Evolutionary conservation across 2,888 invertebrate species (phyloP).

Genomic region (Stomorhina lunata): DNA sequence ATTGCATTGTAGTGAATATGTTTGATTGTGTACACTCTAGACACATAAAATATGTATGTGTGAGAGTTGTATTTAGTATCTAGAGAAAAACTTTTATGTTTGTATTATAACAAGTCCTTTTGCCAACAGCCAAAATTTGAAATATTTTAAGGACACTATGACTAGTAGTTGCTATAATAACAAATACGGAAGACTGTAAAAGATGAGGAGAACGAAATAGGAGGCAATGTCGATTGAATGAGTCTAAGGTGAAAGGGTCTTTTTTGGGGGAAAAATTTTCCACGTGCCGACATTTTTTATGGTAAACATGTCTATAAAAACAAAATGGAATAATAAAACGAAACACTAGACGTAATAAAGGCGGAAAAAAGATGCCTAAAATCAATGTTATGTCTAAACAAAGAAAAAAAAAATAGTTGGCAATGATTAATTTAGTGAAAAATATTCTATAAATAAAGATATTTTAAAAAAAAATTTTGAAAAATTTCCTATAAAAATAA

Average conservation of each 20-base stretch:
- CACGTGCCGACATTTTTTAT: constrained; percentile 57
- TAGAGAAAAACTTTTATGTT: neutral
- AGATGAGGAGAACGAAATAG: neutral
- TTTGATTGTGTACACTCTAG: neutral
- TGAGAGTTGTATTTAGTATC: neutral
- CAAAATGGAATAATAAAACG: constrained; percentile 14
- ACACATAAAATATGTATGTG: neutral
- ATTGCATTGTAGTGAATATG: neutral
- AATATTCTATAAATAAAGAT: no score
- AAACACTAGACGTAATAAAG: neutral
- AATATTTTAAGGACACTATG: constrained; percentile 46
- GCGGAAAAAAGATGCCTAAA: neutral
- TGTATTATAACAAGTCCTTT: constrained; percentile 35
- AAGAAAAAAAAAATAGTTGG: no score
- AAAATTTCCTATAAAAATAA: no score
- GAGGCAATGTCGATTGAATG: neutral
- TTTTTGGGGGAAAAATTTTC: constrained; percentile 54
- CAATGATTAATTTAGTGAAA: no score
- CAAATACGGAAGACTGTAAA: neutral
- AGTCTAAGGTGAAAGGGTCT: constrained; percentile 14
- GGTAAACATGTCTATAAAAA: constrained; percentile 50
- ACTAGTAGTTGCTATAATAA: neutral
- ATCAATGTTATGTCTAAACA: no score
- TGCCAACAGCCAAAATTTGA: constrained; percentile 54
- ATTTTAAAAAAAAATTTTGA: no score